Conservation (phyloP, 1,140 invertebrate species). For the Monomorium pharaonis region DNA sequence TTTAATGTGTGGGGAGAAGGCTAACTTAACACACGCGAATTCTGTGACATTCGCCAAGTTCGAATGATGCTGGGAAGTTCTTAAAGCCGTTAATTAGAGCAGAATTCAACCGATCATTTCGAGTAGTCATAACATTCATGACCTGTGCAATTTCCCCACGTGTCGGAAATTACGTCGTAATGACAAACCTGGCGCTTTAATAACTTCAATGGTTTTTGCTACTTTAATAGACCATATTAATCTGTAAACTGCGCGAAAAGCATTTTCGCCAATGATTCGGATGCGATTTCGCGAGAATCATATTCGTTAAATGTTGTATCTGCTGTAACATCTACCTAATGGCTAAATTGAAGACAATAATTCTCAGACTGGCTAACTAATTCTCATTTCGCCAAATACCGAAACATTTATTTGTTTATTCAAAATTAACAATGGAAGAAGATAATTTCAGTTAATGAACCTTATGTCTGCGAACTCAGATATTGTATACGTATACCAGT, state of each 20-base stretch:
- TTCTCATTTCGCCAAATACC: background rate
- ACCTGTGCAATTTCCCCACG: slow-evolving; percentile 21
- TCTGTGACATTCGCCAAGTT: slow-evolving; percentile 42
- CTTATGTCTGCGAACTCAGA: background rate
- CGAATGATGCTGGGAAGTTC: slow-evolving; percentile 43
- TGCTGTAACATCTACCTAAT: background rate
- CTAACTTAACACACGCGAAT: no score
- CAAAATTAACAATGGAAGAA: background rate
- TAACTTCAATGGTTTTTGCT: slow-evolving; percentile 49
- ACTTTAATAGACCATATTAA: slow-evolving; percentile 22
- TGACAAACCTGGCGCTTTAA: slow-evolving; percentile 34
- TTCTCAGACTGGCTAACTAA: background rate
- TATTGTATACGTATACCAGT: slow-evolving; percentile 17
- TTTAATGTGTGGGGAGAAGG: no score
- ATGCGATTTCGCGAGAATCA: slow-evolving; percentile 11
- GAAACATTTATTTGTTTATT: slow-evolving; percentile 20
- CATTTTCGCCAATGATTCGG: background rate
- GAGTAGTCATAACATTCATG: slow-evolving; percentile 32
- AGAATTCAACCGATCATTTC: slow-evolving; percentile 39
- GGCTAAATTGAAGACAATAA: background rate
- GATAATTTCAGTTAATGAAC: slow-evolving; percentile 39
- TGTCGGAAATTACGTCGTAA: slow-evolving; percentile 29
- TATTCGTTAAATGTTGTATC: slow-evolving; percentile 12
- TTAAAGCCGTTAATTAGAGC: slow-evolving; percentile 48
- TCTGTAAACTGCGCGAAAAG: slow-evolving; percentile 3